A percentile compares a stretch with the other conserved stretches of the same genome.
phyloP scores from a whole-genome alignment of 1,140 invertebrate genomes.

The Drosophila pallidifrons region DNA sequence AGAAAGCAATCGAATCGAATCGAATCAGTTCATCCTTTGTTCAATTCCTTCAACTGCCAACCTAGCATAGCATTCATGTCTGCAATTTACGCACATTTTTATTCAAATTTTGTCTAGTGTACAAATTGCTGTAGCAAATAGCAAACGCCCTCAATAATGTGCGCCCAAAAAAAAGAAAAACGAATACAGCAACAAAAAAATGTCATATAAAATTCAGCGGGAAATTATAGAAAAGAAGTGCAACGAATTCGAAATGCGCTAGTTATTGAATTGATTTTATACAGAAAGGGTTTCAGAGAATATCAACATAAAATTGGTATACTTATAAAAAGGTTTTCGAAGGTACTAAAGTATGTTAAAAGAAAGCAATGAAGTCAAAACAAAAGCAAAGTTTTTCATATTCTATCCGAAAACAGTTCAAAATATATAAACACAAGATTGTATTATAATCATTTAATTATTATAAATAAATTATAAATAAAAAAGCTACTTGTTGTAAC shows the following conservation, averaged over 20 bases:
- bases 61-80: constrained; percentile 39
- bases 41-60: constrained; percentile 11
- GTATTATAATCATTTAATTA: too few relatives aligned
- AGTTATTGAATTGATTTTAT: background rate
- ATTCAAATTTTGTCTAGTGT: constrained; percentile 73
- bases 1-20: constrained; percentile 48
- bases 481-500: too few relatives aligned
- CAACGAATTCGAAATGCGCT: constrained; percentile 28
- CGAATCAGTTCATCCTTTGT: constrained; percentile 54
- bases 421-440: too few relatives aligned
- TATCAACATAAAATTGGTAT: background rate
- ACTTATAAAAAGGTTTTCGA: background rate
- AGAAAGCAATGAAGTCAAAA: too few relatives aligned
- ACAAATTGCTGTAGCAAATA: constrained; percentile 56
- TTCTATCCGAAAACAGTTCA: too few relatives aligned
- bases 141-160: background rate
- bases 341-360: too few relatives aligned
- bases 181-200: constrained; percentile 14
- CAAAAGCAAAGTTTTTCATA: too few relatives aligned
- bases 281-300: background rate
- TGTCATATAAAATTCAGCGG: constrained; percentile 53
- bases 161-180: background rate
- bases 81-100: constrained; percentile 79
- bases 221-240: background rate
- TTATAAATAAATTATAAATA: too few relatives aligned